Conservation (phyloP, 2,888 invertebrate species). For the Xylocampa areola region DNA sequence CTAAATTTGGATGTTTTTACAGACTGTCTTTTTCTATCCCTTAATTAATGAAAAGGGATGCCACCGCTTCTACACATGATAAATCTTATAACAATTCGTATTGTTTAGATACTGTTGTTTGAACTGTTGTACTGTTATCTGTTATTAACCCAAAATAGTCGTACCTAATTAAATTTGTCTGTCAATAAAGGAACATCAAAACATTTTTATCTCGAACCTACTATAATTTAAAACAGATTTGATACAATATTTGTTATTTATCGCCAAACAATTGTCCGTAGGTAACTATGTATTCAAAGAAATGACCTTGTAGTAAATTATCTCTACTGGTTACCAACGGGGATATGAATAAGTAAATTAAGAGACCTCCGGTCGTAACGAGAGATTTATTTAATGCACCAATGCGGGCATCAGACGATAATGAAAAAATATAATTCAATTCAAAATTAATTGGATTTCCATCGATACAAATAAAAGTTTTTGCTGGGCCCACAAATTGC, state of each 20-base stretch:
- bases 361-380: conserved; percentile 65
- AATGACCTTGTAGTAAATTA: conserved; percentile 51
- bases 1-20: conserved; percentile 69
- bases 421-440: conserved; percentile 68
- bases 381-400: conserved; percentile 70
- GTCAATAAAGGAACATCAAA: conserved; percentile 29
- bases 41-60: conserved; percentile 13
- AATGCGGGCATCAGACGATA: conserved; percentile 60
- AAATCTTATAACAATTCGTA: conserved; percentile 6
- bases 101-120: conserved; percentile 1
- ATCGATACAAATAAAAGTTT: conserved; percentile 67
- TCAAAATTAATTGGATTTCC: conserved; percentile 72
- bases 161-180: conserved; percentile 23
- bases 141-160: conserved; percentile 16
- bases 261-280: conserved; percentile 25
- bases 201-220: conserved; percentile 38
- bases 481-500: conserved; percentile 60
- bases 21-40: conserved; percentile 16
- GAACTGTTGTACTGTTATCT: neutral
- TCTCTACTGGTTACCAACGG: conserved; percentile 52
- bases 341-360: conserved; percentile 67
- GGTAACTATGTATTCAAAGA: conserved; percentile 44
- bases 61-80: conserved; percentile 20
- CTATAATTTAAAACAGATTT: conserved; percentile 21
- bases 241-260: conserved; percentile 30